A percentile compares a stretch with the other conserved stretches of the same genome.
phyloP scores from a whole-genome alignment of 2,888 invertebrate species.

The Brassicogethes aeneus region DNA sequence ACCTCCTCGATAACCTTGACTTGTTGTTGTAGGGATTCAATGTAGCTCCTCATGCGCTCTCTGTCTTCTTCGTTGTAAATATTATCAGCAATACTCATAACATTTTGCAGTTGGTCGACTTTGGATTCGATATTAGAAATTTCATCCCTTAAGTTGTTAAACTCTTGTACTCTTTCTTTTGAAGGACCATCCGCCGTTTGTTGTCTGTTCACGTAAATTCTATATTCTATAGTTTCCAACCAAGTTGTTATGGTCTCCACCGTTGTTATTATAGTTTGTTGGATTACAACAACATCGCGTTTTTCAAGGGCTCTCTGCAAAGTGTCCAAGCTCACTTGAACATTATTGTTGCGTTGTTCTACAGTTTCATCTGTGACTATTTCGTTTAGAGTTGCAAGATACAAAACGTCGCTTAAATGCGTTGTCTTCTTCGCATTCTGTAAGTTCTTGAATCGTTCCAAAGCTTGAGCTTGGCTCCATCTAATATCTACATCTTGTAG shows the following conservation, averaged over 20 bases:
- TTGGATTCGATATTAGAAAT: slow-evolving; percentile 57
- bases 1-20: slow-evolving; percentile 61
- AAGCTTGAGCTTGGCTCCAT: slow-evolving; percentile 47
- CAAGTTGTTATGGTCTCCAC: slow-evolving; percentile 76
- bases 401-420: slow-evolving; percentile 52
- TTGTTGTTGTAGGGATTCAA: slow-evolving; percentile 56
- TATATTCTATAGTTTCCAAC: slow-evolving; percentile 77
- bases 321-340: slow-evolving; percentile 51
- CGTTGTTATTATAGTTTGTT: slow-evolving; percentile 62
- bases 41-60: slow-evolving; percentile 46
- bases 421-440: slow-evolving; percentile 47
- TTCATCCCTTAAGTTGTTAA: slow-evolving; percentile 57
- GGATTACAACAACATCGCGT: slow-evolving; percentile 50
- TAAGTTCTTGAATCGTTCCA: slow-evolving; percentile 48
- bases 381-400: slow-evolving; percentile 51
- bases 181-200: slow-evolving; percentile 50
- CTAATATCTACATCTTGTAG: slow-evolving; percentile 36
- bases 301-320: slow-evolving; percentile 50
- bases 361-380: slow-evolving; percentile 46
- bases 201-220: slow-evolving; percentile 55
- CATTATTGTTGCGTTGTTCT: slow-evolving; percentile 47
- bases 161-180: slow-evolving; percentile 50
- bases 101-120: slow-evolving; percentile 53
- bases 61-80: slow-evolving; percentile 42
- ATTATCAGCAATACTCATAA: slow-evolving; percentile 44